A percentile compares a stretch with the other conserved stretches of the same genome.
phyloP scores from a whole-genome alignment of 2,113 vertebrate species.

The Donacobius atricapilla region DNA sequence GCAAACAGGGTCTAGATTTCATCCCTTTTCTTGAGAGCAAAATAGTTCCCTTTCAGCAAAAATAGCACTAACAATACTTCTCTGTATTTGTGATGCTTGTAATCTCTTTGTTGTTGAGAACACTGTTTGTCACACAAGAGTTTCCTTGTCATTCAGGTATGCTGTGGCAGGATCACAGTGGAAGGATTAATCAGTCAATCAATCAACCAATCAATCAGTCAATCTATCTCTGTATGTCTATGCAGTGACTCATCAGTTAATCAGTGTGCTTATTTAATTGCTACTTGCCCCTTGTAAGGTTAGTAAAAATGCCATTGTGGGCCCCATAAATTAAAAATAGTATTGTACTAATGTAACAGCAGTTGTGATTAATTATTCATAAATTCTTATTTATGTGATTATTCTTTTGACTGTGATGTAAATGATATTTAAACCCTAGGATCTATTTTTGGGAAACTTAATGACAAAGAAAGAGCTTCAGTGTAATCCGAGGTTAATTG shows the following conservation, averaged over 20 bases:
- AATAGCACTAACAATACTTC: not conserved
- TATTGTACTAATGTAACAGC: constrained; percentile 38
- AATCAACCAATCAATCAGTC: not conserved
- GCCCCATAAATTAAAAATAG: constrained; percentile 59
- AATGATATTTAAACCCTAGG: constrained; percentile 41
- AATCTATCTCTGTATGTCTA: not conserved
- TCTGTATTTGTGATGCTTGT: not conserved
- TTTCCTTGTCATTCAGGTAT: not conserved
- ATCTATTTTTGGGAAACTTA: constrained; percentile 56
- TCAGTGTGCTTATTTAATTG: constrained; percentile 32
- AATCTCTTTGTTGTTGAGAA: not conserved
- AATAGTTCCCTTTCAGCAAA: constrained; percentile 3
- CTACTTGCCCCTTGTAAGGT: not conserved
- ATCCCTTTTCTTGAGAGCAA: constrained; percentile 31
- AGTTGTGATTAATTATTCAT: constrained; percentile 70
- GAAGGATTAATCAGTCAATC: not conserved
- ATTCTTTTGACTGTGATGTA: constrained; percentile 61
- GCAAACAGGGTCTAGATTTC: constrained; percentile 14
- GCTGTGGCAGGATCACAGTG: not conserved
- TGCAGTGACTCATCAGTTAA: not conserved
- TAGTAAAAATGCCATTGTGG: constrained; percentile 1
- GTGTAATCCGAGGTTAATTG: not conserved
- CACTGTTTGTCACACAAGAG: not conserved
- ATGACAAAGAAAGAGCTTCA: not conserved
- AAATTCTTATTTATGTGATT: constrained; percentile 71